Conservation (phyloP, 1,140 invertebrate species). For the Meloidogyne chitwoodi region DNA sequence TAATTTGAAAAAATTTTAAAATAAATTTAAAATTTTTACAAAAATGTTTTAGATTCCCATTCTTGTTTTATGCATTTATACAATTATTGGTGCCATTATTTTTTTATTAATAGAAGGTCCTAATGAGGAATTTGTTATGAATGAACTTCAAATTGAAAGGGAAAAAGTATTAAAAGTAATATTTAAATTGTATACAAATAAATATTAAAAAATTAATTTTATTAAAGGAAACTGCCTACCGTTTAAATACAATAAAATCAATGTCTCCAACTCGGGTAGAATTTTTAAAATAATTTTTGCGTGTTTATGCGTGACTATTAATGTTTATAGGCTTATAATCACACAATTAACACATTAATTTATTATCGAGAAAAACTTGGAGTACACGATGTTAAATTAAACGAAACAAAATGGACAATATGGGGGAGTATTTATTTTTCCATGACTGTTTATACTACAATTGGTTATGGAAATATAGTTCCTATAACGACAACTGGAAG, state of each 20-base stretch:
- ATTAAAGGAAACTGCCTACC: conserved; percentile 41
- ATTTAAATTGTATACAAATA: background rate
- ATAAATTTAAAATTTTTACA: background rate
- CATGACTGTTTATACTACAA: conserved; percentile 47
- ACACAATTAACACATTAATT: conserved; percentile 37
- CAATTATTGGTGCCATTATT: conserved; percentile 39
- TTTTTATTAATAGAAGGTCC: conserved; percentile 45
- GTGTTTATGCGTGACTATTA: background rate
- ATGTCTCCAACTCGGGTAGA: conserved; percentile 30
- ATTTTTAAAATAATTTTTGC: background rate
- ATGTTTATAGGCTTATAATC: conserved; percentile 40
- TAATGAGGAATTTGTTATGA: conserved; percentile 40
- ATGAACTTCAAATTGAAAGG: conserved; percentile 34
- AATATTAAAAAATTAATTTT: background rate
- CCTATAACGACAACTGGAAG: conserved; percentile 74
- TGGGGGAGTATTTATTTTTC: conserved; percentile 44
- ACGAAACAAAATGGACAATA: conserved; percentile 42
- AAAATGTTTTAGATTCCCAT: conserved; percentile 24
- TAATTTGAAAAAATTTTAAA: no score
- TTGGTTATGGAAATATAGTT: conserved; percentile 79
- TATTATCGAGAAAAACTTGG: conserved; percentile 36
- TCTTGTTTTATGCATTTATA: conserved; percentile 38
- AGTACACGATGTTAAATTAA: conserved; percentile 24
- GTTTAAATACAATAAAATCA: conserved; percentile 43
- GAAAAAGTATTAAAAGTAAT: conserved; percentile 35